Conservation (phyloP, 2,888 invertebrate genomes). For the Cosmia pyralina region DNA sequence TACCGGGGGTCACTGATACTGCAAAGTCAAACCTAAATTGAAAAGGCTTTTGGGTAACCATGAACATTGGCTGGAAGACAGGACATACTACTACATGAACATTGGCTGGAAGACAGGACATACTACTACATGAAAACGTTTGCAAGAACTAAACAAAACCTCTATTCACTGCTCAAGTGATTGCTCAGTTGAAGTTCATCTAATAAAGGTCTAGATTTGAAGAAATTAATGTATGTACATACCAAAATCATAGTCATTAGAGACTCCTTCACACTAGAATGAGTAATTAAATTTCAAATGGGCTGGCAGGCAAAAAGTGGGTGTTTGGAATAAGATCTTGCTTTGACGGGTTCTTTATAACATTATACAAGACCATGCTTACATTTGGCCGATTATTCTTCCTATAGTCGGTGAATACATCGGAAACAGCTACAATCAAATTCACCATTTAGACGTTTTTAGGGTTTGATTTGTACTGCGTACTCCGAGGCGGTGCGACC, state of each 20-base stretch:
- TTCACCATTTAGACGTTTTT: constrained; percentile 24
- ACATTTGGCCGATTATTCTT: constrained; percentile 3
- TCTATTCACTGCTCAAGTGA: constrained; percentile 12
- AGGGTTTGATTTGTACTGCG: constrained; percentile 40
- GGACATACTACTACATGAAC: neutral
- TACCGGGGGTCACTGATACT: constrained; percentile 52
- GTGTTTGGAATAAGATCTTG: constrained; percentile 18
- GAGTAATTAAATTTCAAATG: constrained; percentile 14
- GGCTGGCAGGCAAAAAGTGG: constrained; percentile 13
- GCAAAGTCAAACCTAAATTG: constrained; percentile 53
- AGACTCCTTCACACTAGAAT: constrained; percentile 28
- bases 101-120: neutral
- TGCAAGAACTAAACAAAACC: neutral
- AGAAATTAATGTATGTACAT: constrained; percentile 14
- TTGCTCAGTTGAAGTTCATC: constrained; percentile 10
- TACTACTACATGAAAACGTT: neutral
- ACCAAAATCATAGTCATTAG: constrained; percentile 24
- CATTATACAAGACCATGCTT: neutral
- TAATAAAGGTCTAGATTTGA: constrained; percentile 1
- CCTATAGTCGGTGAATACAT: constrained; percentile 7
- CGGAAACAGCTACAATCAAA: constrained; percentile 20
- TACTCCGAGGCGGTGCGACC: constrained; percentile 15
- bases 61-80: constrained; percentile 1
- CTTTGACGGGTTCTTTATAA: constrained; percentile 8
- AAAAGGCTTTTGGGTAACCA: constrained; percentile 50